These are phyloP conservation scores for Procambarus virginalis DNA, from an alignment of 1,140 invertebrate genomes.

Conservation along the genomic window DNA sequence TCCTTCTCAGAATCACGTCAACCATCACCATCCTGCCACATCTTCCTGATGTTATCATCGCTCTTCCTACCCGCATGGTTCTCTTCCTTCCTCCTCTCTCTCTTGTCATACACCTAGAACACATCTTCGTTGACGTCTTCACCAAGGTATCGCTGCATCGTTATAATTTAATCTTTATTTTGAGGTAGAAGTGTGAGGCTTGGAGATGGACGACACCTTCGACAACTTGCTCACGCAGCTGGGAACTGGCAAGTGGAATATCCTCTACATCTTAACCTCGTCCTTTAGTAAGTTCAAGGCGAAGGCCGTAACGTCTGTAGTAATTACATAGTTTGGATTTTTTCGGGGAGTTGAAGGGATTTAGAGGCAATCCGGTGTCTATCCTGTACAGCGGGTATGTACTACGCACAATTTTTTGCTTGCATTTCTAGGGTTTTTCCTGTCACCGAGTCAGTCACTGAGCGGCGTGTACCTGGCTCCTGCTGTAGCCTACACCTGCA, in stretches of 20 bases:
- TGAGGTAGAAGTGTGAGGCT: too few relatives aligned
- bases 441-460: constrained; percentile 5
- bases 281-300: constrained; percentile 1
- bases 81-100: too few relatives aligned
- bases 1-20: too few relatives aligned
- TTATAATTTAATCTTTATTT: too few relatives aligned
- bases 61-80: too few relatives aligned
- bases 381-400: neutral
- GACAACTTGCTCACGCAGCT: constrained; percentile 6
- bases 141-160: too few relatives aligned
- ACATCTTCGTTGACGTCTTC: too few relatives aligned
- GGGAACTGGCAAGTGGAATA: constrained; percentile 29
- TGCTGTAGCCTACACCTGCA: neutral
- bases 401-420: neutral
- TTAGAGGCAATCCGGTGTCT: too few relatives aligned
- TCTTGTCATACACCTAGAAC: too few relatives aligned
- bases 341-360: too few relatives aligned
- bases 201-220: neutral
- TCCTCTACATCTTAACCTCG: neutral
- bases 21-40: too few relatives aligned
- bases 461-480: constrained; percentile 14
- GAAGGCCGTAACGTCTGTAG: neutral
- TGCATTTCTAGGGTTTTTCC: neutral
- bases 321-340: neutral
- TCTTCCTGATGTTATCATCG: too few relatives aligned